Evolutionary conservation across 2,797 vertebrate genomes (phyloP), one percentile per base, ranked within the genome.

Genomic region (Argyrosomus regius): DNA sequence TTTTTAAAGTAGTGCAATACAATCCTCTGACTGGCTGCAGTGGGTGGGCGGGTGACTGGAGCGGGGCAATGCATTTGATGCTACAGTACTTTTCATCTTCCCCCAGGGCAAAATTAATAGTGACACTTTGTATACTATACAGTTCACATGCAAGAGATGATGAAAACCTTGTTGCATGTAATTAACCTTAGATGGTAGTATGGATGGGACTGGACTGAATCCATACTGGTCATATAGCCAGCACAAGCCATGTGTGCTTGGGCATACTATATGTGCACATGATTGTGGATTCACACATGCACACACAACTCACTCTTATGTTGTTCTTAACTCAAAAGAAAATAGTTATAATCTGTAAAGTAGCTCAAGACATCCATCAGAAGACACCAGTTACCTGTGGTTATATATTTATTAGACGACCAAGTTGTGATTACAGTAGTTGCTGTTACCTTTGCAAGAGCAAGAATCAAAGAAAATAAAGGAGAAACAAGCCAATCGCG

Each of bases 391-490:
- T 43, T 48, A 56, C 26, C 43, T 35, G 31, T 3, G 56, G 46
- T 70, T 5, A 73, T 65, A 57, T 80, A 78, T 81, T 86, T 81
- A 76, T 80, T 75, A 31, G 28, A 75, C n/a, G 54, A 75, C 41
- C 52, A 52, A 70, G 56, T 78, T 82, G 88, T 73, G 72, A 82
- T 77, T 13, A 31, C 28, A 31, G 4, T 31, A 41, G 62, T 78
- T 77, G 63, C 67, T 83, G 39, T 73, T 85, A 67, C 53, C 67
- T 84, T 72, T 75, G 59, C 65, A 63, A 66, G 28, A 64, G 26
- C 35, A 59, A 49, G 31, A 13, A 16, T 46, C 24, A 16, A 41
- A 3, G 2, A 52, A 46, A 60, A 45, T 28, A 2, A 11, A 41
- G 3, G 5, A 35, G n/a, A 39, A 61, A 14, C 9, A 39, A 18